Evolutionary conservation across 92 coral and sea anemone species (phyloP), one percentile per base, ranked within the genome.

Genomic region (Galaxea fascicularis): DNA sequence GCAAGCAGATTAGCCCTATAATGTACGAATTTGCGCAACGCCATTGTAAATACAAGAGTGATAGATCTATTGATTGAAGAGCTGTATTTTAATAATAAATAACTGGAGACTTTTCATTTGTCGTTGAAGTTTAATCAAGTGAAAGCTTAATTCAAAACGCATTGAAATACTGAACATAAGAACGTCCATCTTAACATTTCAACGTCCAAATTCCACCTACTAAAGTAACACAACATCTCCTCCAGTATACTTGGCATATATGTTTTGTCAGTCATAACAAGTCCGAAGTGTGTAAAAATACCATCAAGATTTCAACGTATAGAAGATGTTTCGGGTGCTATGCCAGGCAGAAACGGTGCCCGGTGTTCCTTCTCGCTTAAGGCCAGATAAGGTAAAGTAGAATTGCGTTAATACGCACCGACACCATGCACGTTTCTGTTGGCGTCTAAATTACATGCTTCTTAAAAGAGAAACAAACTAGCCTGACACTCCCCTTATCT

Each of bases 1-100:
- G 14, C 30, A 30, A 27, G 20, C 29, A 65, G 41, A 12, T 4
- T 14, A 62, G 14, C 22, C 17, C 21, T 10, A 57, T 30, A 10
- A 30, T 20, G 39, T 57, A n/a, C 10, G 31, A 27, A 24, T 41
- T 21, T 31, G 1, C 26, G 71, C 41, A 0, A n/a, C 22, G 12
- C 13, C 24, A 16, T 29, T 79, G 84, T 79, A 79, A 66, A 79
- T 79, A 78, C 8, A 11, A 13, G 5, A 41, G 65, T 66, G 30
- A 79, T 21, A 3, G 59, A 52, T n/a, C n/a, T 51, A 51, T 65
- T 49, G 30, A 57, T n/a, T 27, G 65, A 74, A 66, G 45, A 49
- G 72, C 28, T 79, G 31, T 79, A 79, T 79, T 79, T 79, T 79
- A 79, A 79, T 35, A 76, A 76, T 66, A 66, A 77, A 79, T 17